Evolutionary conservation across 1,140 invertebrate species (phyloP), one percentile per base, ranked within the genome.

Genomic region (Ectropis grisescens): DNA sequence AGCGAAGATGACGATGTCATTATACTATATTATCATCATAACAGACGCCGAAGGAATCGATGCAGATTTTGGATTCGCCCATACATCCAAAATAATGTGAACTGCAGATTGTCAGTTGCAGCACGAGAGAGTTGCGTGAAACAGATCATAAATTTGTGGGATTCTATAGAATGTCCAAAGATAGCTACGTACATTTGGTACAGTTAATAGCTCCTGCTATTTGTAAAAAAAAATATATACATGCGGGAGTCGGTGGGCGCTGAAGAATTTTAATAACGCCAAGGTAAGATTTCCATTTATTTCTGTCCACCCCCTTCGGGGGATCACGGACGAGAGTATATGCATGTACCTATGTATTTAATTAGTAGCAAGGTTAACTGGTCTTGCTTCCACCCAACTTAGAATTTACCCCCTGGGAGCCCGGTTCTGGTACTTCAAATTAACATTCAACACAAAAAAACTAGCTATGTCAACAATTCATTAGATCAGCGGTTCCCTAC

Each of bases 131-230:
- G 28, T 28, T 45, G 32, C 42, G 24, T 35, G 36, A 45, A 27
- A 39, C 31, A 27, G 42, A 45, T 39, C 34, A 39, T 16, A 39
- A 43, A 37, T 37, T 37, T 37, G 16, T 37, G 35, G 16, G 12
- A 30, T 44, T 37, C 27, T 44, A 44, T 33, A 33, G 41, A 37
- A 44, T 44, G 31, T 37, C 35, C 33, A 37, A 37, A 37, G 36
- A 37, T 37, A 37, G 36, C 36, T 37, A 37, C 22, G 9, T 37
- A 37, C 11, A 37, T 30, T 37, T 42, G 22, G 33, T 42, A 19
- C n/a, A 36, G 13, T 30, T 36, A 32, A 27, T 42, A 35, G 12
- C 32, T 24, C 39, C 39, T 41, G 14, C 16, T 34, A 34, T 41
- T 24, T 16, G 14, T 26, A 30, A 41, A 41, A 29, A 28, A 35